Evolutionary conservation across 1,140 invertebrate genomes (phyloP).

Genomic region (Aphis craccivora): DNA sequence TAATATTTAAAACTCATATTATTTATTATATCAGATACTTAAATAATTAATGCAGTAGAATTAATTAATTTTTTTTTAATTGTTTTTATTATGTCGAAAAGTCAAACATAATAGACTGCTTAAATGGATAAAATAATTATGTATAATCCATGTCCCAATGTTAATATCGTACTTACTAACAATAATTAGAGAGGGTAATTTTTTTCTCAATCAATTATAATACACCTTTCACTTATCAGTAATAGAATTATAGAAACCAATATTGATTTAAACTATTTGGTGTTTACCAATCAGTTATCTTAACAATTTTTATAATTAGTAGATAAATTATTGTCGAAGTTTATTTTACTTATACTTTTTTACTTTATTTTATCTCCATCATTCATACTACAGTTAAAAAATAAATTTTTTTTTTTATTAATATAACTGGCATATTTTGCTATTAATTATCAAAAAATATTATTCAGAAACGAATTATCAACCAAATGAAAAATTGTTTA

Average conservation of each 20-base stretch:
- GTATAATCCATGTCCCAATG: background rate
- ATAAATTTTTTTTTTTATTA: too few species aligned
- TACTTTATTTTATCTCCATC: background rate
- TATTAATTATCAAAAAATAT: too few species aligned
- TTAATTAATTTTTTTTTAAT: background rate
- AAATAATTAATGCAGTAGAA: background rate
- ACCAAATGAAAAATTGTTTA: too few species aligned
- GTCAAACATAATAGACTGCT: background rate
- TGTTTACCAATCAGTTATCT: background rate
- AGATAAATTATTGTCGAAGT: background rate
- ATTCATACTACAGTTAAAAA: background rate
- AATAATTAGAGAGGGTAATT: background rate
- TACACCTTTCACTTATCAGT: background rate
- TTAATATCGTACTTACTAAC: background rate
- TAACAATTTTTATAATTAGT: background rate
- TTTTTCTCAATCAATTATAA: background rate
- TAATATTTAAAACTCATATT: background rate
- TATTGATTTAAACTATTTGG: background rate
- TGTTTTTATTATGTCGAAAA: background rate
- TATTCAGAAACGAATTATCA: background rate
- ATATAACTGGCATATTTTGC: too few species aligned
- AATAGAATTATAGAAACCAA: background rate
- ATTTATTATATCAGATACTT: background rate
- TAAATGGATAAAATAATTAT: constrained; percentile 3
- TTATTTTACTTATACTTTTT: background rate